A percentile compares a stretch with the other conserved stretches of the same genome.
These are phyloP conservation scores for Hyperopisus bebe DNA, from an alignment of 2,113 vertebrate species.

Conservation along the genomic window DNA sequence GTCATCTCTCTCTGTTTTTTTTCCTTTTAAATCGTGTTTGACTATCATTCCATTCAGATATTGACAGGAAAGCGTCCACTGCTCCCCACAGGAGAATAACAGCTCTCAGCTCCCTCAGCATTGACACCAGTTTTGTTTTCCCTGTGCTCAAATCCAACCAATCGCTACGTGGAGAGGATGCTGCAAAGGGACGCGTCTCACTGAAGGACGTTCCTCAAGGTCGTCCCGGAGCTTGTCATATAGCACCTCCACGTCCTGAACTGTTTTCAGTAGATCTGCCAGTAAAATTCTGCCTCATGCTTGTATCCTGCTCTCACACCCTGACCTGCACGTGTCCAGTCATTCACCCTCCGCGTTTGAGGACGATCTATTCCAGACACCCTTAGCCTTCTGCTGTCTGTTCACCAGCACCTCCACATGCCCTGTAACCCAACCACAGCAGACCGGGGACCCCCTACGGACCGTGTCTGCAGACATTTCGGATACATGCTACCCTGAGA, in stretches of 20 bases:
- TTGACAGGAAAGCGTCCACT: background rate
- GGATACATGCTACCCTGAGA: background rate
- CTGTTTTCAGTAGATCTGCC: background rate
- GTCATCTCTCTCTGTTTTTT: background rate
- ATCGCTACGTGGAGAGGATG: background rate
- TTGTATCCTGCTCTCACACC: background rate
- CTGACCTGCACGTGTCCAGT: background rate
- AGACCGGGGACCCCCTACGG: background rate
- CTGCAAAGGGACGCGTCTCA: background rate
- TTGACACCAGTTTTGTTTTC: background rate
- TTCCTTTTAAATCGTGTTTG: background rate
- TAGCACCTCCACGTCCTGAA: background rate
- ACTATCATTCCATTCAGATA: background rate
- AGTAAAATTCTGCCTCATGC: background rate
- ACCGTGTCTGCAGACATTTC: background rate
- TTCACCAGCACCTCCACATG: background rate
- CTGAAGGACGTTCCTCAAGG: background rate
- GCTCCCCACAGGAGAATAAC: background rate
- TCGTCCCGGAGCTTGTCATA: background rate
- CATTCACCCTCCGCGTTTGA: background rate
- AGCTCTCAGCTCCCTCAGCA: background rate
- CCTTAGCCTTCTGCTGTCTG: background rate
- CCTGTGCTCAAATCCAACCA: background rate
- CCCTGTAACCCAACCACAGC: background rate
- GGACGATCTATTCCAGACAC: background rate